Evolutionary conservation across 2,888 invertebrate genomes (phyloP), one percentile per base, ranked within the genome.

Genomic region (Agrochola lota): DNA sequence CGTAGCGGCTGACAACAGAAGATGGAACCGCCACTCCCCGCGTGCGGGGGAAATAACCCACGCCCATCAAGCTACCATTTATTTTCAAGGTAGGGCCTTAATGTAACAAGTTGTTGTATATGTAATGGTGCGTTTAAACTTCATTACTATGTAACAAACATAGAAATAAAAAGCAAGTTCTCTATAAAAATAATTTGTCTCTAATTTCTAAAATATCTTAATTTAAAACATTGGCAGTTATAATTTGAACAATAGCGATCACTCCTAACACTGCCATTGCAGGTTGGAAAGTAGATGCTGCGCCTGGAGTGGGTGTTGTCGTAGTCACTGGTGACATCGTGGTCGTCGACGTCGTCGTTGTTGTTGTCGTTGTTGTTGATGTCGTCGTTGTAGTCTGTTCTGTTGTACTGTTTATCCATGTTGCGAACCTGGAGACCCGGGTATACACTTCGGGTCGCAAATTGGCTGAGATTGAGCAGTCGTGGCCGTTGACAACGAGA

Each of bases 281-380:
- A 9, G 79, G 74, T 79, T 79, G 68, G 23, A 74, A 80, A 74
- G 74, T 74, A 3, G 68, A 35, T 26, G 74, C 68, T 68, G 2
- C 8, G 2, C 57, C 80, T 23, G 68, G n/a, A 17, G 73, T 55
- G 2, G 4, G 52, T 20, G 52, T 8, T 23, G 52, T 8, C 23
- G 9, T 7, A 20, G 20, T 52, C 20, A 52, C 52, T 23, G 52
- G 52, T 23, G 52, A 8, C 9, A 23, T 2, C 7, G 52, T 52
- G 23, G 52, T 52, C 23, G 52, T 23, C 8, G 52, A 52, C 8
- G 52, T 52, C 3, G 52, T 52, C 1, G 20, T 52, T 3, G 52
- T 20, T 20, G 52, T 52, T 52, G 52, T 52, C 8, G 52, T n/a
- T n/a, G n/a, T n/a, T n/a, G n/a, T n/a, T n/a, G n/a, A n/a, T n/a